Evolutionary conservation across 2,888 invertebrate genomes (phyloP).

Genomic region (Drosophila quinaria): DNA sequence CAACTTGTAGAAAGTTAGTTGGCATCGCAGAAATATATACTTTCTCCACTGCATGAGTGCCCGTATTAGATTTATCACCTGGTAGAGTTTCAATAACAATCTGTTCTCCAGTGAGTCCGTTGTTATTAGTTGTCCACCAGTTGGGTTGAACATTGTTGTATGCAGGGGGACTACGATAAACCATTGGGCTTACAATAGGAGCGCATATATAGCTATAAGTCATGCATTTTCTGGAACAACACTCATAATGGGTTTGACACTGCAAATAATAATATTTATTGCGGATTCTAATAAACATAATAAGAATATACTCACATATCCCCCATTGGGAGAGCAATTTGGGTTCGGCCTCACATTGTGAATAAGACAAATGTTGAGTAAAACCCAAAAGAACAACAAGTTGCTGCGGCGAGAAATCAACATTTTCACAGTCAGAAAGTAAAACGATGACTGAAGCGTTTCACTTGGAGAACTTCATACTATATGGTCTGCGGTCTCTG

Average conservation of each 20-base stretch:
- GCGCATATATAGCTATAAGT: slow-evolving; percentile 76
- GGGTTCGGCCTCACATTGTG: neutral
- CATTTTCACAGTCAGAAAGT: slow-evolving; percentile 58
- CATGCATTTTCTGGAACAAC: slow-evolving; percentile 83
- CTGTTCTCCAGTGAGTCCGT: neutral
- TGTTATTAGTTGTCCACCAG: neutral
- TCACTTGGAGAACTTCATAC: slow-evolving; percentile 15
- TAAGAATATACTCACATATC: slow-evolving; percentile 71
- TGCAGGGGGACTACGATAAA: neutral
- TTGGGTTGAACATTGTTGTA: neutral
- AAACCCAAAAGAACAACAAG: slow-evolving; percentile 28
- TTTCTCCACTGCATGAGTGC: slow-evolving; percentile 39
- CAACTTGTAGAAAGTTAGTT: neutral
- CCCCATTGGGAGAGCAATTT: slow-evolving; percentile 63
- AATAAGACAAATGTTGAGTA: slow-evolving; percentile 35
- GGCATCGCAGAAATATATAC: neutral
- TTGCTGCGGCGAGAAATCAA: slow-evolving; percentile 24
- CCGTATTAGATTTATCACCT: slow-evolving; percentile 11
- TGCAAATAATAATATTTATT: slow-evolving; percentile 34
- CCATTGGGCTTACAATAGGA: slow-evolving; percentile 21
- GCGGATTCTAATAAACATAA: neutral
- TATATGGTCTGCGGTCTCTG: slow-evolving; percentile 34
- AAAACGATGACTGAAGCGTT: slow-evolving; percentile 60
- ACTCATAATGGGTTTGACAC: slow-evolving; percentile 83
- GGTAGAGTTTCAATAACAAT: slow-evolving; percentile 14